Percentiles rank a stretch among this genome's conserved stretches.
Conservation (phyloP, 1,140 invertebrate species). For the Aphidius gifuensis region DNA sequence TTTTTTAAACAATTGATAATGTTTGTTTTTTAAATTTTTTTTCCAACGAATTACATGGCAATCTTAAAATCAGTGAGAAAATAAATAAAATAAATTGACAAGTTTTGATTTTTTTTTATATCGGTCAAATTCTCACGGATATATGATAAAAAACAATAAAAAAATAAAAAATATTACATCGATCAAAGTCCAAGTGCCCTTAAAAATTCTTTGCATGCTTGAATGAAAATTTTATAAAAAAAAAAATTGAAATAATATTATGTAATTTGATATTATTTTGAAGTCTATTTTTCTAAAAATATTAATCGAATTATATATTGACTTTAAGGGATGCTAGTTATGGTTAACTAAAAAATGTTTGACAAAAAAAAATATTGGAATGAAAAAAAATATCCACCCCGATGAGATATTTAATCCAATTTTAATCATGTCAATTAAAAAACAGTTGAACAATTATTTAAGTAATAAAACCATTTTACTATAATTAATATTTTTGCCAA, state of each 20-base stretch:
- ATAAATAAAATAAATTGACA: too few species aligned
- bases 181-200: neutral
- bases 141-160: neutral
- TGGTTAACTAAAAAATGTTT: constrained; percentile 7
- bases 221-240: constrained; percentile 26
- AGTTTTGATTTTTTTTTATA: too few species aligned
- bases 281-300: neutral
- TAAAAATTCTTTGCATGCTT: constrained; percentile 21
- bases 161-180: constrained; percentile 3
- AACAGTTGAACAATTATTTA: neutral
- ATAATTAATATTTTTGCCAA: neutral
- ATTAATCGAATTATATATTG: neutral
- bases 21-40: constrained; percentile 12
- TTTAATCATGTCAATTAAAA: neutral
- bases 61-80: too few species aligned
- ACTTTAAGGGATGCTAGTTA: constrained; percentile 1
- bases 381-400: constrained; percentile 8
- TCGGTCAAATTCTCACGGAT: constrained; percentile 1
- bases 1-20: too few species aligned
- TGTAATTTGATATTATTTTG: constrained; percentile 22
- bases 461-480: neutral
- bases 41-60: neutral
- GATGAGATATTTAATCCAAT: constrained; percentile 2
- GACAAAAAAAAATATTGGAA: neutral
- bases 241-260: constrained; percentile 26